Percentiles rank a stretch among this genome's conserved stretches.
Conservation (phyloP, 2,797 vertebrate species). For the Mionectes olivaceus region DNA sequence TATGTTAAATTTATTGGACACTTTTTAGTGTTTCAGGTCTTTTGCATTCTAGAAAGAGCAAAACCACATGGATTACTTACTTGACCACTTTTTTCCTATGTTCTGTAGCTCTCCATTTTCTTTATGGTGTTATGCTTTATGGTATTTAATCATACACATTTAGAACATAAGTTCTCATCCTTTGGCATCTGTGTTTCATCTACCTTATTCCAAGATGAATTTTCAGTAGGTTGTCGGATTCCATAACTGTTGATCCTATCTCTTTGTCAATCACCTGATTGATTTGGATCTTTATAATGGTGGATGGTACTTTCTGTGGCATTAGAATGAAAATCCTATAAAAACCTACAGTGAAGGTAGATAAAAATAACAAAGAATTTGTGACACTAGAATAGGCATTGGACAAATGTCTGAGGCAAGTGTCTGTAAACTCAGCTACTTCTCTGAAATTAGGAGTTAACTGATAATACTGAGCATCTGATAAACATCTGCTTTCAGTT, state of each 20-base stretch:
- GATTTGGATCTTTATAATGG: not conserved
- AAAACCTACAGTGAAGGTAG: not conserved
- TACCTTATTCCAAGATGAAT: not conserved
- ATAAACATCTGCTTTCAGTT: constrained; percentile 56
- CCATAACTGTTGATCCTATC: not conserved
- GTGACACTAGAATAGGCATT: not conserved
- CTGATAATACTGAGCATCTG: constrained; percentile 17
- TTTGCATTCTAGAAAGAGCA: not conserved
- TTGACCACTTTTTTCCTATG: not conserved
- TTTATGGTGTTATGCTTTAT: not conserved
- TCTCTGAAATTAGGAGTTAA: constrained; percentile 42
- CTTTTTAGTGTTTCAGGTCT: not conserved
- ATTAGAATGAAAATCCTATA: constrained; percentile 7
- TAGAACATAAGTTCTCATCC: not conserved
- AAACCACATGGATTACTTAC: not conserved
- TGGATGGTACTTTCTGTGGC: not conserved
- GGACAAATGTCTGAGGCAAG: not conserved
- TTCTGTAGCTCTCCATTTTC: not conserved
- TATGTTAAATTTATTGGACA: not conserved
- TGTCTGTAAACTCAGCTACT: not conserved
- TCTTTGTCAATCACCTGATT: not conserved
- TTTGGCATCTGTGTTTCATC: not conserved
- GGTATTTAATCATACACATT: not conserved
- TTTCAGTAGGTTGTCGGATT: not conserved
- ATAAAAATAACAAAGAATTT: constrained; percentile 27